These are phyloP conservation scores for Pseudochromis fuscus DNA, from an alignment of 2,797 vertebrate genomes.

Conservation along the genomic window DNA sequence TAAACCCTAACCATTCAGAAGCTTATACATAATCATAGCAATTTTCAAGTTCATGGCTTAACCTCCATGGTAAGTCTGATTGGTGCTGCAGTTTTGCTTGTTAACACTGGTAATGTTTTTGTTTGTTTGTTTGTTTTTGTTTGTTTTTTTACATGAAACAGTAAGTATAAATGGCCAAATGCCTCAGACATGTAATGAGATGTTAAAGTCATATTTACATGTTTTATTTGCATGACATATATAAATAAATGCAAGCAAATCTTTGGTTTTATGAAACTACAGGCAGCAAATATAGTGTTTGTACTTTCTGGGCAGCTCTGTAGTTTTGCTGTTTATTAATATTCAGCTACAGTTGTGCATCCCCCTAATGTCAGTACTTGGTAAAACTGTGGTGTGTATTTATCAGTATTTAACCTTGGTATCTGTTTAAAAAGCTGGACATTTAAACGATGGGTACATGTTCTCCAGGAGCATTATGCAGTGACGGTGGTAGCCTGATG, in stretches of 20 bases:
- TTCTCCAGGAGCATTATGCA: slow-evolving; percentile 42
- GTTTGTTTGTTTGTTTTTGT: no score
- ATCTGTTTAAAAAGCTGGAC: slow-evolving; percentile 31
- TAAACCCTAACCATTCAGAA: neutral
- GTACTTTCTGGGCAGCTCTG: neutral
- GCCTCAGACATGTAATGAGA: no score
- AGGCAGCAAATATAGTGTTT: neutral
- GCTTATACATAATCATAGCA: neutral
- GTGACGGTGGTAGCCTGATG: slow-evolving; percentile 43
- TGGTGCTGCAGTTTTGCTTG: neutral
- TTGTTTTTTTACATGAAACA: neutral
- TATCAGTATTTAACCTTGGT: slow-evolving; percentile 55
- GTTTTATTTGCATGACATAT: neutral
- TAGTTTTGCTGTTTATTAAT: neutral
- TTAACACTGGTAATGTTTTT: no score
- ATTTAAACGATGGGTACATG: slow-evolving; percentile 44
- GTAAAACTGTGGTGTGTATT: slow-evolving; percentile 28
- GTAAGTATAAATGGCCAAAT: no score
- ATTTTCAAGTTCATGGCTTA: neutral
- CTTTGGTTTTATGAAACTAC: no score
- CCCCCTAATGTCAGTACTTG: neutral
- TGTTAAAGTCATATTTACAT: neutral
- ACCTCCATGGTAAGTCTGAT: neutral
- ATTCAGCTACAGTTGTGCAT: neutral
- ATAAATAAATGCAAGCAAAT: neutral